A percentile compares a stretch with the other conserved stretches of the same genome.
These are phyloP conservation scores for Drosophila ercepeae DNA, from an alignment of 1,140 invertebrate species.

Conservation along the genomic window DNA sequence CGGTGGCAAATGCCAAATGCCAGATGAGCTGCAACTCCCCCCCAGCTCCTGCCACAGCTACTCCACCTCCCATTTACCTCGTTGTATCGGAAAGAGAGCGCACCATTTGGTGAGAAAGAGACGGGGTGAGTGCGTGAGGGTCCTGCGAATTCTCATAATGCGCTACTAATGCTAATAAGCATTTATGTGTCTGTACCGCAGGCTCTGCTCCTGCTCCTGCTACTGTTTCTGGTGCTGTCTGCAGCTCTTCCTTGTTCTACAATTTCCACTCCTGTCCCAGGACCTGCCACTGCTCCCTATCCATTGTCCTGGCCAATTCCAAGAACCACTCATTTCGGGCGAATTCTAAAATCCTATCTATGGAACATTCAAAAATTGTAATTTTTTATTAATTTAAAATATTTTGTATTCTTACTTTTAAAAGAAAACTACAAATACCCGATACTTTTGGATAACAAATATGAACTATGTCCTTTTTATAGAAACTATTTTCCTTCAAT, in stretches of 20 bases:
- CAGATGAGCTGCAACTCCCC: constrained; percentile 23
- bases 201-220: neutral
- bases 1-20: constrained; percentile 46
- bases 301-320: constrained; percentile 29
- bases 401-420: neutral
- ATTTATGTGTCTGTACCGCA: constrained; percentile 52
- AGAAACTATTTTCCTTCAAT: no score
- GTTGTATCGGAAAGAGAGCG: constrained; percentile 7
- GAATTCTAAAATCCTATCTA: neutral
- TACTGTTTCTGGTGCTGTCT: neutral
- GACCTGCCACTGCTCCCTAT: neutral
- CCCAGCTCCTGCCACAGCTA: neutral
- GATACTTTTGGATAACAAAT: neutral
- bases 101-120: constrained; percentile 8
- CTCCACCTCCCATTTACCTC: no score
- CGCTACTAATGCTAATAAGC: constrained; percentile 73
- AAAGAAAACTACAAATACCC: neutral
- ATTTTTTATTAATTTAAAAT: no score
- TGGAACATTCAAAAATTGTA: no score
- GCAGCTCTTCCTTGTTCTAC: constrained; percentile 5
- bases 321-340: neutral
- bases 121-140: constrained; percentile 3
- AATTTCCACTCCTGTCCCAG: neutral
- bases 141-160: constrained; percentile 68
- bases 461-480: no score